These are phyloP conservation scores for Diarsia rubi DNA, from an alignment of 2,888 invertebrate species.

Conservation along the genomic window DNA sequence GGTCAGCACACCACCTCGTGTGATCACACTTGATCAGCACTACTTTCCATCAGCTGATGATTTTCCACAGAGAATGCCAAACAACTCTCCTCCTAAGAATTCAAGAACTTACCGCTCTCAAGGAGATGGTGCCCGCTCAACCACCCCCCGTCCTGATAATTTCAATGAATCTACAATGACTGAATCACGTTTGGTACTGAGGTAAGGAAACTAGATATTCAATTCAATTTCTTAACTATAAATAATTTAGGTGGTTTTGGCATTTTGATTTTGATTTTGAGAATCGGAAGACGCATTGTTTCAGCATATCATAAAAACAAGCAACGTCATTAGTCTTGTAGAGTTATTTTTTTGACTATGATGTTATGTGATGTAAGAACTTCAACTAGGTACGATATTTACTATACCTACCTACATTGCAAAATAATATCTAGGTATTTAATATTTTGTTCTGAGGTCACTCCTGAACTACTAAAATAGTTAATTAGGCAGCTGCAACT, in stretches of 20 bases:
- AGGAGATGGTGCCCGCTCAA: constrained; percentile 84
- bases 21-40: constrained; percentile 96
- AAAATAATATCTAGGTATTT: not conserved
- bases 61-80: constrained; percentile 77
- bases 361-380: too few species aligned
- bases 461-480: too few species aligned
- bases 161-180: constrained; percentile 88
- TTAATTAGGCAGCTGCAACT: not conserved
- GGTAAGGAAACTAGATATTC: constrained; percentile 70
- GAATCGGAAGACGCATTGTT: too few species aligned
- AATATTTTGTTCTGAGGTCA: not conserved
- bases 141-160: constrained; percentile 81
- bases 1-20: constrained; percentile 97
- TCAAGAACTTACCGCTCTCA: constrained; percentile 80
- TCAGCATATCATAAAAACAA: too few species aligned
- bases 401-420: not conserved
- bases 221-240: not conserved
- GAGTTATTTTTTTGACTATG: too few species aligned
- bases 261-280: too few species aligned
- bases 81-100: constrained; percentile 84
- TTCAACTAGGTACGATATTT: too few species aligned
- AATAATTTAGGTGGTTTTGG: too few species aligned
- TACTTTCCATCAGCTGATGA: constrained; percentile 94
- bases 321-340: too few species aligned
- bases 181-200: constrained; percentile 86